phyloP scores from a whole-genome alignment of 2,113 vertebrate genomes.

The Oncorhynchus tshawytscha region DNA sequence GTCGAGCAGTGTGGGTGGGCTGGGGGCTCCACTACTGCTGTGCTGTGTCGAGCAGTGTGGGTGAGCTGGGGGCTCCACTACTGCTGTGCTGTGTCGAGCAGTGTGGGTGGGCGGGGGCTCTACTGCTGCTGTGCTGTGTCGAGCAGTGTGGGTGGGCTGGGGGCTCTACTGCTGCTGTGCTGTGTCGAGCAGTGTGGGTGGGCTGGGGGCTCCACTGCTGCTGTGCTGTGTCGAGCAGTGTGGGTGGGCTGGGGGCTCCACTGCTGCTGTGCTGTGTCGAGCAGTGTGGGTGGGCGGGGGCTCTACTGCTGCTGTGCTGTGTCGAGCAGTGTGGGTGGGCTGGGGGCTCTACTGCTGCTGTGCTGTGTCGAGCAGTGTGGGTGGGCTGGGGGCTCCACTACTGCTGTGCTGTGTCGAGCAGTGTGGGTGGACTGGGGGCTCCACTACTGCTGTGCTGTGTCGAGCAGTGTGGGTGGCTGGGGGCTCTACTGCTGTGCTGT shows the following conservation, averaged over 20 bases:
- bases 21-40: slow-evolving; percentile 61
- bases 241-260: slow-evolving; percentile 69
- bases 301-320: slow-evolving; percentile 52
- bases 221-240: slow-evolving; percentile 59
- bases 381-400: slow-evolving; percentile 66
- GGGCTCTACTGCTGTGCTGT: slow-evolving; percentile 57
- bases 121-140: slow-evolving; percentile 51
- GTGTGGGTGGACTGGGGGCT: slow-evolving; percentile 69
- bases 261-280: slow-evolving; percentile 58
- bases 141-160: slow-evolving; percentile 69
- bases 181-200: slow-evolving; percentile 65
- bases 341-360: slow-evolving; percentile 49
- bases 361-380: slow-evolving; percentile 62
- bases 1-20: slow-evolving; percentile 68
- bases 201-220: slow-evolving; percentile 61
- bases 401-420: slow-evolving; percentile 59
- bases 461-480: slow-evolving; percentile 67
- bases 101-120: slow-evolving; percentile 69
- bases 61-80: slow-evolving; percentile 63
- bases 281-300: slow-evolving; percentile 69
- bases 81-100: slow-evolving; percentile 57
- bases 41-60: slow-evolving; percentile 60
- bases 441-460: slow-evolving; percentile 46
- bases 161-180: slow-evolving; percentile 55
- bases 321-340: slow-evolving; percentile 68